These are phyloP conservation scores for Oryzias sinensis DNA, from an alignment of 2,797 vertebrate genomes.

Conservation along the genomic window DNA sequence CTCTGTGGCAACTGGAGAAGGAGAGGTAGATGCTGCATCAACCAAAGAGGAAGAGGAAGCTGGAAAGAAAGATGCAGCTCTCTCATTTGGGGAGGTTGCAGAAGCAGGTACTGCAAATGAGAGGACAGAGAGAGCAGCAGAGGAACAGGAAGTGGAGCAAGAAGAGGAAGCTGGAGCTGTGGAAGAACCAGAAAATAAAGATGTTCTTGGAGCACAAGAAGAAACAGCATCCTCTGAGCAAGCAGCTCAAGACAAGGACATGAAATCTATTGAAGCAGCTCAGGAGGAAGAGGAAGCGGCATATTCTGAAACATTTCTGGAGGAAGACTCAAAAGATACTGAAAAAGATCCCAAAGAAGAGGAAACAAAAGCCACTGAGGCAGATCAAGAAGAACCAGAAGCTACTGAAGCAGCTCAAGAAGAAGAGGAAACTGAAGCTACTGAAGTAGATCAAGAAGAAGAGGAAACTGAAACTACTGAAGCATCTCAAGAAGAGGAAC, in stretches of 20 bases:
- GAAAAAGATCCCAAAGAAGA: slow-evolving; percentile 2
- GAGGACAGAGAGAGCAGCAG: not conserved
- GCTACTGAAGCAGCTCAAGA: not conserved
- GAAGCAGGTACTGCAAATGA: slow-evolving; percentile 2
- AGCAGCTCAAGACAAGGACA: not conserved
- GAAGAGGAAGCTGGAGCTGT: not conserved
- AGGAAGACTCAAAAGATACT: slow-evolving; percentile 9
- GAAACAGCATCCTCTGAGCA: slow-evolving; percentile 2
- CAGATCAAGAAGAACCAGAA: slow-evolving; percentile 1
- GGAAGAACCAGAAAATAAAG: not conserved
- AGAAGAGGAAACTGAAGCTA: slow-evolving; percentile 2
- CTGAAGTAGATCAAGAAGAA: slow-evolving; percentile 1
- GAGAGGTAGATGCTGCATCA: not conserved
- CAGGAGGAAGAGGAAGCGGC: not conserved
- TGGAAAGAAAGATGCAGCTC: slow-evolving; percentile 5
- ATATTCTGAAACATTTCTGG: not conserved
- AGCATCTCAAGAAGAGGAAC: not conserved
- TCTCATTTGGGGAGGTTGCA: slow-evolving; percentile 9
- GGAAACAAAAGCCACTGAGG: slow-evolving; percentile 2
- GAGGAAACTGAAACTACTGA: not conserved
- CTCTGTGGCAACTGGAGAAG: slow-evolving; percentile 10
- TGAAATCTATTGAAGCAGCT: not conserved
- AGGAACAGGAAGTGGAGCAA: slow-evolving; percentile 13
- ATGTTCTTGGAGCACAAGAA: not conserved
- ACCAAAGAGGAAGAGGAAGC: slow-evolving; percentile 29